Evolutionary conservation across 2,797 vertebrate genomes (phyloP).

Genomic region (Rachycentron canadum): DNA sequence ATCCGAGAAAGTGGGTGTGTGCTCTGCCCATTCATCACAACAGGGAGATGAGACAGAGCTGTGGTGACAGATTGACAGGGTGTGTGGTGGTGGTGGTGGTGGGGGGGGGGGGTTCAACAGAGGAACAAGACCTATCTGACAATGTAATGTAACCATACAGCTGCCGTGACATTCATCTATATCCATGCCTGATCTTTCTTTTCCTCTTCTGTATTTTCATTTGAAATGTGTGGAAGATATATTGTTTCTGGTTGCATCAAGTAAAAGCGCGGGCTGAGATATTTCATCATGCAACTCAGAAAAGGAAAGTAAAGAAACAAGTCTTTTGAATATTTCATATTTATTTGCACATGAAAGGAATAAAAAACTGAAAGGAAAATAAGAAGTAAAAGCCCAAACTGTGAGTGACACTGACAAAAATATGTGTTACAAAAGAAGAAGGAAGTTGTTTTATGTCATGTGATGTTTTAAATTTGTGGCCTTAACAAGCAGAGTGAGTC

Average conservation of each 20-base stretch:
- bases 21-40: slow-evolving; percentile 35
- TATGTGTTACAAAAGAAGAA: background rate
- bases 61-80: slow-evolving; percentile 44
- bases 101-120: slow-evolving; percentile 26
- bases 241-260: background rate
- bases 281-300: background rate
- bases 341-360: slow-evolving; percentile 42
- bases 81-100: background rate
- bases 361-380: background rate
- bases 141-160: slow-evolving; percentile 11
- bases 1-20: slow-evolving; percentile 34
- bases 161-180: slow-evolving; percentile 18
- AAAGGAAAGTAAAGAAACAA: background rate
- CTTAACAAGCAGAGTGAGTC: background rate
- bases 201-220: background rate
- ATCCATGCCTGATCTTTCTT: background rate
- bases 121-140: slow-evolving; percentile 21
- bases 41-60: slow-evolving; percentile 27
- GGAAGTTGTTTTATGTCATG: background rate
- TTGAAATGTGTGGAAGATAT: slow-evolving; percentile 14
- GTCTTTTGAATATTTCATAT: background rate
- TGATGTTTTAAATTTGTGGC: background rate
- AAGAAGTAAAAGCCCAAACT: background rate
- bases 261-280: background rate
- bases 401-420: background rate